Evolutionary conservation across 2,797 vertebrate species (phyloP).

Genomic region (Clangula hyemalis): DNA sequence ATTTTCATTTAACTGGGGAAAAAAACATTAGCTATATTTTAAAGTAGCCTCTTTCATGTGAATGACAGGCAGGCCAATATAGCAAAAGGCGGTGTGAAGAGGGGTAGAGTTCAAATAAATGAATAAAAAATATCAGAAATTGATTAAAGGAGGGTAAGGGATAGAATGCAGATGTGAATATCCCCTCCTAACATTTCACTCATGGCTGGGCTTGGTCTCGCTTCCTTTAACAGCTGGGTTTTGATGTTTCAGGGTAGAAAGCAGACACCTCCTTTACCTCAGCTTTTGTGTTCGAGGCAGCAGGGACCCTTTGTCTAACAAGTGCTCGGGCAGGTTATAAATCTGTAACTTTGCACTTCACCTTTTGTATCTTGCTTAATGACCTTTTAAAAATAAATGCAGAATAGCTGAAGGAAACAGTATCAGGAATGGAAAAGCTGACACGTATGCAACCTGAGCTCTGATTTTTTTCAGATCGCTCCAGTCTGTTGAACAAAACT

Average conservation of each 20-base stretch:
- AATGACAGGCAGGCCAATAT: neutral
- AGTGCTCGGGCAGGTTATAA: neutral
- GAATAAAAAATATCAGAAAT: neutral
- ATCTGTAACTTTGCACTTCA: constrained; percentile 46
- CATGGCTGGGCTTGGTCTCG: neutral
- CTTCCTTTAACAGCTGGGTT: neutral
- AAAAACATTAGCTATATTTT: neutral
- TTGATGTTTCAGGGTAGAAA: constrained; percentile 4
- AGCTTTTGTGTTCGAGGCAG: constrained; percentile 16
- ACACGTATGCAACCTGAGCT: constrained; percentile 43
- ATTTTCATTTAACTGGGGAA: neutral
- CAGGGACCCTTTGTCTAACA: neutral
- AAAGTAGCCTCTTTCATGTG: neutral
- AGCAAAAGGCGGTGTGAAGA: neutral
- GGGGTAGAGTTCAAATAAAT: neutral
- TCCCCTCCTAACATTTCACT: neutral
- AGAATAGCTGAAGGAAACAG: constrained; percentile 15
- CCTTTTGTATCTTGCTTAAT: constrained; percentile 48
- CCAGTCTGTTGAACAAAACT: constrained; percentile 25
- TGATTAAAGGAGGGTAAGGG: neutral
- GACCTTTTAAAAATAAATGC: constrained; percentile 52
- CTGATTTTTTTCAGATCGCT: constrained; percentile 24
- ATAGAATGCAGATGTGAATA: neutral
- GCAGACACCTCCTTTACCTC: neutral
- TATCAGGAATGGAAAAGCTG: constrained; percentile 43